phyloP scores from a whole-genome alignment of 2,888 invertebrate species.

The Parasteatoda lunata region DNA sequence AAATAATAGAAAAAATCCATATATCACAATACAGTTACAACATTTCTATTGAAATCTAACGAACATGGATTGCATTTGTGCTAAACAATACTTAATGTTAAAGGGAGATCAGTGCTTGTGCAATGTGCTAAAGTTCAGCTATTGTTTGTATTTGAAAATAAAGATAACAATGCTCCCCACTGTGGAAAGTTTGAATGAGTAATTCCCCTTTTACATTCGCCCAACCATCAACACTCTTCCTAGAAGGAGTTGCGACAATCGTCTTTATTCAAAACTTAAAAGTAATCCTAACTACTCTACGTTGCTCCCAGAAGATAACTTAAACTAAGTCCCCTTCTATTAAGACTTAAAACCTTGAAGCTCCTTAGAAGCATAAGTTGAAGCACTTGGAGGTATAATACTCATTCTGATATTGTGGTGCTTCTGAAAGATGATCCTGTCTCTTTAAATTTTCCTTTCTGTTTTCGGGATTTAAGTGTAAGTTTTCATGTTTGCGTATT shows the following conservation, averaged over 20 bases:
- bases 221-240: constrained; percentile 43
- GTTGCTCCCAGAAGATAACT: constrained; percentile 47
- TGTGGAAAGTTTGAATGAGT: constrained; percentile 29
- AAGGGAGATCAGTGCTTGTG: no score
- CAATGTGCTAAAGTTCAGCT: no score
- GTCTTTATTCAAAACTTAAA: constrained; percentile 24
- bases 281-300: constrained; percentile 41
- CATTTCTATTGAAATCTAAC: no score
- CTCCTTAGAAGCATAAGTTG: constrained; percentile 24
- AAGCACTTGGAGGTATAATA: constrained; percentile 10
- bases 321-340: constrained; percentile 50
- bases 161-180: no score
- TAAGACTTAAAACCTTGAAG: constrained; percentile 57
- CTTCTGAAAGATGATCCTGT: constrained; percentile 22
- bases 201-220: constrained; percentile 21
- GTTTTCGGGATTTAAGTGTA: constrained; percentile 10
- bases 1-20: no score
- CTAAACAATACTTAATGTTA: no score
- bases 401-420: constrained; percentile 13
- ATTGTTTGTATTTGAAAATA: no score
- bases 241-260: constrained; percentile 32
- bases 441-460: constrained; percentile 7
- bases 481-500: constrained; percentile 6
- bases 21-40: no score
- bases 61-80: no score